phyloP scores from a whole-genome alignment of 2,113 vertebrate genomes.

The Baryphthengus martii region DNA sequence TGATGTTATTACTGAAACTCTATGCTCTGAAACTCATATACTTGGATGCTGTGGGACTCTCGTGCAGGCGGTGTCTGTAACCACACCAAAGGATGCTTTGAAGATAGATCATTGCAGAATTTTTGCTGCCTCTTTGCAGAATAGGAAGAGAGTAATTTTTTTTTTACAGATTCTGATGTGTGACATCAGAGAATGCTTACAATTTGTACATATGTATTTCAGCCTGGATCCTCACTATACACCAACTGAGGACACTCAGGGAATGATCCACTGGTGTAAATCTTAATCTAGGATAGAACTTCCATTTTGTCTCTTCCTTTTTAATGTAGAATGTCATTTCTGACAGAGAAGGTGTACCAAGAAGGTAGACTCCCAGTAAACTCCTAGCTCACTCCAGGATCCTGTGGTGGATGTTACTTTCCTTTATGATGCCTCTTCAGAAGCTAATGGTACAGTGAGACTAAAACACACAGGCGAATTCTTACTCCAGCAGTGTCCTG shows the following conservation, averaged over 20 bases:
- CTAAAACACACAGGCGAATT: background rate
- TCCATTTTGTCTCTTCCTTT: background rate
- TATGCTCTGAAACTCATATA: background rate
- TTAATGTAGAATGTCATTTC: background rate
- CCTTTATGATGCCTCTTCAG: background rate
- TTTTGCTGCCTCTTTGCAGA: background rate
- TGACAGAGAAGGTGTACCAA: background rate
- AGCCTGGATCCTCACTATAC: rapidly evolving
- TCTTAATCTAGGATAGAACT: background rate
- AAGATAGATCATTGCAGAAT: background rate
- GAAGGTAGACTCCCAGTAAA: background rate
- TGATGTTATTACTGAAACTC: background rate
- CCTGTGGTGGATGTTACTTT: background rate
- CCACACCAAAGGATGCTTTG: background rate
- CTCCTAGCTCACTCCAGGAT: background rate
- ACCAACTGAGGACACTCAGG: background rate
- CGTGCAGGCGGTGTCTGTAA: background rate
- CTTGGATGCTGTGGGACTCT: background rate
- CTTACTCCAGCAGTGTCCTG: background rate
- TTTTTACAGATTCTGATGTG: background rate
- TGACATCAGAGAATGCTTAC: background rate
- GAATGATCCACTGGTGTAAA: background rate
- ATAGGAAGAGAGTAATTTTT: background rate
- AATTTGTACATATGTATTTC: background rate
- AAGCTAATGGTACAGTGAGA: background rate